Evolutionary conservation across 2,113 vertebrate species (phyloP), one percentile per base, ranked within the genome.

Genomic region (Chinchilla lanigera): DNA sequence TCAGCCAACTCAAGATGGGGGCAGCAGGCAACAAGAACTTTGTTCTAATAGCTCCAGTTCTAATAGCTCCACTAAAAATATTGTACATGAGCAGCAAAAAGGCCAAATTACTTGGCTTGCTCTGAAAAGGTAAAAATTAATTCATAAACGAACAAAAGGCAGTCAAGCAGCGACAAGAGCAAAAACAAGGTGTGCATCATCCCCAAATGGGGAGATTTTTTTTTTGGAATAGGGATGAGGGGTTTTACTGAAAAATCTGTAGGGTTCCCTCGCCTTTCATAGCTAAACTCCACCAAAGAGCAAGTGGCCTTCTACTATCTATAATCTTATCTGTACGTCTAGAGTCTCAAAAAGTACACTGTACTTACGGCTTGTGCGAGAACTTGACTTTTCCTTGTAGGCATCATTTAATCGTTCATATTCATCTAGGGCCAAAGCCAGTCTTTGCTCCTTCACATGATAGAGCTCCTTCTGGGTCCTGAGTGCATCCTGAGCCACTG

Each of bases 351-450:
- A 14, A 82, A 95, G 35, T 94, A 60, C 28, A 17, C 47, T 8
- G 67, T 96, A 99, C 99, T 99, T 98, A 99, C 99, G 96, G 98
- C 99, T 99, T 78, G 99, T 99, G 35, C 94, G 98, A 75, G 99
- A 99, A 95, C 99, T 99, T 60, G 98, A 99, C 93, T 99, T 99
- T 85, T 99, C 99, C 98, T 99, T 99, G 96, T 99, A 99, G 97
- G 99, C 99, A 78, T 99, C 99, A 38, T 98, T 99, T 71, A 99
- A 22, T 6, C 98, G 98, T 33, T 99, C 96, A 0, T 99, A 99
- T 78, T 99, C 99, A 83, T 99, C 99, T 30, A 99, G 98, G 47
- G 99, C 99, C 93, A 99, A 97, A 0, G 99, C 99, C 65, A 99
- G 98, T 75, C 99, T 98, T 95, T 99, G 99, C 94, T 99, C 99